Evolutionary conservation across 1,140 invertebrate species (phyloP), one percentile per base, ranked within the genome.

Genomic region (Venturia canescens): DNA sequence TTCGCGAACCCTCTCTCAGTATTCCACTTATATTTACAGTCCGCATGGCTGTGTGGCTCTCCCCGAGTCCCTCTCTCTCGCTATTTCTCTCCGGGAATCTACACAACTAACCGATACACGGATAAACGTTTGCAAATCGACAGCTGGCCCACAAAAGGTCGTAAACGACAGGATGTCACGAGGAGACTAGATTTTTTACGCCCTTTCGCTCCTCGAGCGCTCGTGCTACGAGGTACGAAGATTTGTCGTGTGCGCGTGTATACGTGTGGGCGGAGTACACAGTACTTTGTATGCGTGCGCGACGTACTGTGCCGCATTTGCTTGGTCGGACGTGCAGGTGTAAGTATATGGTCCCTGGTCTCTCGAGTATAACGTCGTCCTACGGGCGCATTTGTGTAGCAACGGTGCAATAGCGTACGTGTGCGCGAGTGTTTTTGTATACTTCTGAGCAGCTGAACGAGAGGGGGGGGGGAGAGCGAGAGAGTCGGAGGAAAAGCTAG

Each of bases 401-500:
- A 67, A 67, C 77, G 69, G 71, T 57, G 27, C 63, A 48, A 48
- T 72, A 31, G 57, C 31, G 27, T 78, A 38, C 34, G 38, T 60
- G 57, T 60, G 57, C 13, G 71, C 48, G 26, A 38, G 44, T 74
- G 23, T 74, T 50, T 44, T 9, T 18, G 29, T 53, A 6, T 57
- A 29, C 16, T 44, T 57, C 38, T 63, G 83, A 81, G 83, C 44
- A 72, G 79, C 69, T 31, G 44, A 76, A 70, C 21, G 63, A 77
- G 74, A 26, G 50, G 80, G 67, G 74, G 60, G 34, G 44, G 53
- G 74, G 60, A 71, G 77, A 83, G 71, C 77, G 81, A 66, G 38
- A 71, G 80, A 82, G 71, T 81, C 66, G 31, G 34, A 82, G 82
- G 70, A 80, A 83, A 72, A 83, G 80, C 75, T 78, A 79, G 78